Evolutionary conservation across 1,140 invertebrate genomes (phyloP), one percentile per base, ranked within the genome.

Genomic region (Glossosoma conforme): DNA sequence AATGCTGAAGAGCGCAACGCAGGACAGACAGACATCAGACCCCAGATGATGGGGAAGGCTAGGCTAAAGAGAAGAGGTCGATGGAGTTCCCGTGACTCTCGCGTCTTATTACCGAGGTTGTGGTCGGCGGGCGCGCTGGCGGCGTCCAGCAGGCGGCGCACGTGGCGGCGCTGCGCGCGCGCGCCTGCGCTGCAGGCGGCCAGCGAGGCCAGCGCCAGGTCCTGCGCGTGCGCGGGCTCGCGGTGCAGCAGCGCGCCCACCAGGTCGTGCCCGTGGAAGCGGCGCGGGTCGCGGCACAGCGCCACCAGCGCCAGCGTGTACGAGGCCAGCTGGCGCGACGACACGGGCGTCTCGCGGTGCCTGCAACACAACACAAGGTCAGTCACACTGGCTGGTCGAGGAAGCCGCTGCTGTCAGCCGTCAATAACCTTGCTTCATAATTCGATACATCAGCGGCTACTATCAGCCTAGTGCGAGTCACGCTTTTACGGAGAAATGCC

Each of bases 241-340:
- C 86, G 83, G 60, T 88, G 85, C 37, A 85, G 78, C 32, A 87
- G 61, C 0, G 80, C 82, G 44, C 84, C 78, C 4, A 87, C 82
- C 58, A 89, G 67, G 64, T 92, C 88, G 55, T 89, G 85, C 1
- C 86, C 85, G 65, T 91, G 82, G 65, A 91, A 91, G 52, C 86
- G 80, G 56, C 86, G 77, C 0, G 88, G 87, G 62, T 91, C 87
- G 65, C 84, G 82, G 67, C 89, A 92, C 19, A 89, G 74, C 2
- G 85, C 81, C 14, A 82, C 86, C 25, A 91, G 64, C 0, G 87
- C 85, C 4, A 91, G 71, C 0, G 84, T 80, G 65, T 88, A 91
- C 10, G 81, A 78, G 0, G 87, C 85, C 15, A 91, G 65, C 56
- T 81, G 79, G 2, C 83, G 81, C 6, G 86, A 75, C 5, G 85